Conservation (phyloP, 1,140 invertebrate species). For the Drosophila ironensis region DNA sequence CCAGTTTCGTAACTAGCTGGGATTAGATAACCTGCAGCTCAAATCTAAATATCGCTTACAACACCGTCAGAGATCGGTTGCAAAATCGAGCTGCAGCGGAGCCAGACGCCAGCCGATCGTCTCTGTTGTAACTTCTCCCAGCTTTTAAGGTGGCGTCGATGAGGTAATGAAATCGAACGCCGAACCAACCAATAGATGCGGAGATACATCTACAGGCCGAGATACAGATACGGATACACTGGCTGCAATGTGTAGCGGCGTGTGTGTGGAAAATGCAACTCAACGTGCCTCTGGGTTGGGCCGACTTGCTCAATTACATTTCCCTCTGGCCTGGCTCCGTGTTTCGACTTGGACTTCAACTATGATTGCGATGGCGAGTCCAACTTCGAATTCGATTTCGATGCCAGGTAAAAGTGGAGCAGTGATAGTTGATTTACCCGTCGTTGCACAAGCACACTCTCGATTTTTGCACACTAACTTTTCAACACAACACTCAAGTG, state of each 20-base stretch:
- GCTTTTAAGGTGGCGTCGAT: slow-evolving; percentile 66
- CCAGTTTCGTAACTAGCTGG: slow-evolving; percentile 13
- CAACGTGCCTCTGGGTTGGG: slow-evolving; percentile 45
- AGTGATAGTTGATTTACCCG: slow-evolving; percentile 70
- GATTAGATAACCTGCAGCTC: slow-evolving; percentile 39
- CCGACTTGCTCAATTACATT: slow-evolving; percentile 12
- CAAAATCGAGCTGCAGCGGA: slow-evolving; percentile 53
- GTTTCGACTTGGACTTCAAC: neutral
- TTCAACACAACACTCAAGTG: slow-evolving; percentile 53
- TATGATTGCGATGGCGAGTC: slow-evolving; percentile 15
- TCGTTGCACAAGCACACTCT: slow-evolving; percentile 75
- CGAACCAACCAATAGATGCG: slow-evolving; percentile 61
- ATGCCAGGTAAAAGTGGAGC: slow-evolving; percentile 63
- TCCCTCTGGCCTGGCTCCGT: slow-evolving; percentile 36
- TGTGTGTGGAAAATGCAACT: slow-evolving; percentile 58
- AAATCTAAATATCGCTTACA: slow-evolving; percentile 47
- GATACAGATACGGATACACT: slow-evolving; percentile 15
- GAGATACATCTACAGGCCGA: slow-evolving; percentile 19
- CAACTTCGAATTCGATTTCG: slow-evolving; percentile 14
- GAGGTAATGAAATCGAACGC: slow-evolving; percentile 72
- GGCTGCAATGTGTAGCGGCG: neutral
- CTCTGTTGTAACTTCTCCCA: slow-evolving; percentile 67
- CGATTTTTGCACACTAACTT: slow-evolving; percentile 51
- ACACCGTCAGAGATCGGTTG: slow-evolving; percentile 32
- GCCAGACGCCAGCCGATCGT: slow-evolving; percentile 54